Evolutionary conservation across 2,888 invertebrate genomes (phyloP).

Genomic region (Clanis bilineata): DNA sequence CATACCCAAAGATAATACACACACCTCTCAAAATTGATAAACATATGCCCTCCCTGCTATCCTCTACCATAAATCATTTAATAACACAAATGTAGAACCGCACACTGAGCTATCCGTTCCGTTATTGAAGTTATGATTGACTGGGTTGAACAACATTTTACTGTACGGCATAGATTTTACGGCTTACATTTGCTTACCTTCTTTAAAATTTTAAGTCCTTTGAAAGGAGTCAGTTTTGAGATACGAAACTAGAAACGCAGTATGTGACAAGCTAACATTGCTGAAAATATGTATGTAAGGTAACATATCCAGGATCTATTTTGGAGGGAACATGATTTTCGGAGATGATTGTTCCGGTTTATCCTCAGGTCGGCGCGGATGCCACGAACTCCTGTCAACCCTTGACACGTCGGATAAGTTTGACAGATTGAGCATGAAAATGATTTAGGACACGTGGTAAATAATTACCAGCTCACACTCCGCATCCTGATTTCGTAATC

Average conservation of each 20-base stretch:
- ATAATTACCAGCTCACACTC: conserved; percentile 38
- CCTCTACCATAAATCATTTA: conserved; percentile 81
- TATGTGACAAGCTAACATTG: conserved; percentile 32
- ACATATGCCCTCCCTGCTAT: conserved; percentile 56
- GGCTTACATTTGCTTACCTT: conserved; percentile 30
- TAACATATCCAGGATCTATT: background rate
- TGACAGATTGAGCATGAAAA: conserved; percentile 71
- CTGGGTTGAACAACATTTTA: conserved; percentile 31
- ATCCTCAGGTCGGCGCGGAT: conserved; percentile 66
- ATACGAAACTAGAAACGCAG: conserved; percentile 48
- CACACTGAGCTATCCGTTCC: conserved; percentile 80
- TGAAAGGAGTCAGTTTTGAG: conserved; percentile 40
- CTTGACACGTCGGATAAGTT: conserved; percentile 74
- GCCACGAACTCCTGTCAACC: conserved; percentile 77
- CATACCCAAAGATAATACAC: conserved; percentile 45
- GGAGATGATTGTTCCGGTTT: conserved; percentile 46
- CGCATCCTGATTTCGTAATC: conserved; percentile 30
- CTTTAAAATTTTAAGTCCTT: conserved; percentile 44
- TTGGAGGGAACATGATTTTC: background rate
- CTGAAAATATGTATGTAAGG: conserved; percentile 3
- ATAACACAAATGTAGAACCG: conserved; percentile 80
- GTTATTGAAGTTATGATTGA: conserved; percentile 55
- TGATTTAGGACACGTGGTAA: conserved; percentile 59
- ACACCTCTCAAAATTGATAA: conserved; percentile 56
- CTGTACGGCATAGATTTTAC: conserved; percentile 30